phyloP scores from a whole-genome alignment of 2,797 vertebrate species.

The Manis javanica region DNA sequence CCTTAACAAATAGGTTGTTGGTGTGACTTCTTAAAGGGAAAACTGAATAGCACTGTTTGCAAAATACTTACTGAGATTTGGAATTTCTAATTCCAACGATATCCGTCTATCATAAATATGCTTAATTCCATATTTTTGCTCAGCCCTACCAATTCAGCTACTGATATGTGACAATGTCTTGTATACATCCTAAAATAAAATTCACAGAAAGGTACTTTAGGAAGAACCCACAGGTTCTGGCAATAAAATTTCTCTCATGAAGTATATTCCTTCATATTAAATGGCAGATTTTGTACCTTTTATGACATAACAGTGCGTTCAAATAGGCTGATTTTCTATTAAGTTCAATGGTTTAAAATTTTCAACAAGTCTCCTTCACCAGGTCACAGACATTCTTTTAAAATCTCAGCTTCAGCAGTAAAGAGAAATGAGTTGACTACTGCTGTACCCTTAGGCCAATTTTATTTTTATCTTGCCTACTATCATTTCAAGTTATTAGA shows the following conservation, averaged over 20 bases:
- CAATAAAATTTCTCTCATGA: constrained; percentile 64
- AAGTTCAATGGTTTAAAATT: neutral
- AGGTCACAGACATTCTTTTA: neutral
- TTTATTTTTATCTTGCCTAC: constrained; percentile 37
- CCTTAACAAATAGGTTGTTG: neutral
- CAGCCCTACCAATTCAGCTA: neutral
- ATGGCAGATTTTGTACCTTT: constrained; percentile 3
- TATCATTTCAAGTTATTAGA: constrained; percentile 42
- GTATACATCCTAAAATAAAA: constrained; percentile 33
- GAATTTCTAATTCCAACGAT: constrained; percentile 44
- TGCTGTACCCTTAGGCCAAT: neutral
- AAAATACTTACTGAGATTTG: neutral
- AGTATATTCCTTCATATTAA: constrained; percentile 24
- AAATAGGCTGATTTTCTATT: constrained; percentile 12
- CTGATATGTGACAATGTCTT: neutral
- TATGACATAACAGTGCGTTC: neutral
- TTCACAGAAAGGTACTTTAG: neutral
- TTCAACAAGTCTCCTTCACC: constrained; percentile 14
- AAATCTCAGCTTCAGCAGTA: neutral
- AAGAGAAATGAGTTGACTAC: neutral
- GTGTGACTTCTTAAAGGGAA: neutral
- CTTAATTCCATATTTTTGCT: neutral
- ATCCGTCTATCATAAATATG: neutral
- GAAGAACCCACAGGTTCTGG: neutral
- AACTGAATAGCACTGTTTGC: constrained; percentile 11